Base-by-base conservation (phyloP, 2,113 vertebrate species). In the Phylloscopus whistleri region DNA sequence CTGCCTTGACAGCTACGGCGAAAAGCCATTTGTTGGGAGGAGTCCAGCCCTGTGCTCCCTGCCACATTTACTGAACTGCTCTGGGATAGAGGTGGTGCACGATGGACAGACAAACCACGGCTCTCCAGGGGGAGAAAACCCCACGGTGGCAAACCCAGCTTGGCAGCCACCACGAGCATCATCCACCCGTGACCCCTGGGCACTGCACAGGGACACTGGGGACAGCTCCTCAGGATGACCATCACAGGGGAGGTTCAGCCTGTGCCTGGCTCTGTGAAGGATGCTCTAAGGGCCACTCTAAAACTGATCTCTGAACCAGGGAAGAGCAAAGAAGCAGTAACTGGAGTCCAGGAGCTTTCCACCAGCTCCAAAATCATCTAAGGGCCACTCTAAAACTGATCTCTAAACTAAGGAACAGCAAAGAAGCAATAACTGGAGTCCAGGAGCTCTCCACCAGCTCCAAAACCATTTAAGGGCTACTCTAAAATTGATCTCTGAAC, bases 1-100 rank as follows among this genome's bases (percentile, higher is more conserved):
- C 90, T 79, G 53, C 82, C 92, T 30, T 68, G 75, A 87, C 15
- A 3, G 9, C 78, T 66, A 49, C 2, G 1, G 77, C 0, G 3
- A 85, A 81, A 93, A 91, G 8, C 41, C 78, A 91, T 96, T 95
- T 74, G 37, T 95, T 88, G 94, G 5, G 22, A 96, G 6, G 16
- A 60, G 79, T 11, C 48, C 82, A 17, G 62, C 62, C 26, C 83
- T 9, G 8, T 6, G 56, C 90, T 88, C 20, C 17, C 14, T 2
- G 72, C 33, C 9, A 9, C 72, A 81, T 43, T 93, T 58, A 74
- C 70, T 41, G 77, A 84, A n/a, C 96, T 79, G 60, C 89, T 41
- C 58, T 10, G 46, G 84, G 41, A 72, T 43, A 1, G 10, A 78
- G 39, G 69, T 0, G 0, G 22, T 8, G 16, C 24, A 15, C 2